phyloP scores from a whole-genome alignment of 2,888 invertebrate species.

The Trichopria drosophilae region DNA sequence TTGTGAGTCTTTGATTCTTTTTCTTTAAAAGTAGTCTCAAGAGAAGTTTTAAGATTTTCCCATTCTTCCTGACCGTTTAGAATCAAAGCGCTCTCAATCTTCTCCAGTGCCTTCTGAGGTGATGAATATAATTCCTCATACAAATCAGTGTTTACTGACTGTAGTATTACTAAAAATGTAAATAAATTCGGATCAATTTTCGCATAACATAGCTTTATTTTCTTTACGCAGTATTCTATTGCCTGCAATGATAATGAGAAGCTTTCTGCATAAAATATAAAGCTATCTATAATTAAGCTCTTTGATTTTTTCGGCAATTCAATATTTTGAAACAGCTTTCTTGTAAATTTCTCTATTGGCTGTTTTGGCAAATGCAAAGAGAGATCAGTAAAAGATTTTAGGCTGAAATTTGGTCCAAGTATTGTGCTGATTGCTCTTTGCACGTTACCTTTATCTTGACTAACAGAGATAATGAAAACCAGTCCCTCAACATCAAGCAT shows the following conservation, averaged over 20 bases:
- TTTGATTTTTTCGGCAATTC: conserved; percentile 17
- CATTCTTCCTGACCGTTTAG: conserved; percentile 19
- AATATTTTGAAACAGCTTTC: conserved; percentile 12
- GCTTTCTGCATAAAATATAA: conserved; percentile 19
- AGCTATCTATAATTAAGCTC: conserved; percentile 14
- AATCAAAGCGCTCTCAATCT: conserved; percentile 14
- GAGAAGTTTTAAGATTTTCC: conserved; percentile 19
- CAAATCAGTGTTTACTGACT: conserved; percentile 13
- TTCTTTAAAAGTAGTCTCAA: conserved; percentile 14
- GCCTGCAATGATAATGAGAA: conserved; percentile 9
- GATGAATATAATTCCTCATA: conserved; percentile 15
- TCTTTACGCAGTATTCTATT: conserved; percentile 17
- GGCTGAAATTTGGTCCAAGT: conserved; percentile 17
- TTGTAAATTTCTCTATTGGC: conserved; percentile 13
- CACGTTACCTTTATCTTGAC: conserved; percentile 16
- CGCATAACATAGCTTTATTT: conserved; percentile 12
- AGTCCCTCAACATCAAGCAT: conserved; percentile 19
- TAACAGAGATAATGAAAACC: conserved; percentile 19
- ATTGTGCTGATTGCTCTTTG: conserved; percentile 14
- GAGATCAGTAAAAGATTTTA: conserved; percentile 19
- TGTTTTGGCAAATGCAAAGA: conserved; percentile 16
- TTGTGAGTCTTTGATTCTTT: conserved; percentile 16
- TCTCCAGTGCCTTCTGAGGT: conserved; percentile 14
- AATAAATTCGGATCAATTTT: conserved; percentile 15
- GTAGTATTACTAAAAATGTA: conserved; percentile 17